Evolutionary conservation across 2,888 invertebrate genomes (phyloP), one percentile per base, ranked within the genome.

Genomic region (Liodrosophila aerea): DNA sequence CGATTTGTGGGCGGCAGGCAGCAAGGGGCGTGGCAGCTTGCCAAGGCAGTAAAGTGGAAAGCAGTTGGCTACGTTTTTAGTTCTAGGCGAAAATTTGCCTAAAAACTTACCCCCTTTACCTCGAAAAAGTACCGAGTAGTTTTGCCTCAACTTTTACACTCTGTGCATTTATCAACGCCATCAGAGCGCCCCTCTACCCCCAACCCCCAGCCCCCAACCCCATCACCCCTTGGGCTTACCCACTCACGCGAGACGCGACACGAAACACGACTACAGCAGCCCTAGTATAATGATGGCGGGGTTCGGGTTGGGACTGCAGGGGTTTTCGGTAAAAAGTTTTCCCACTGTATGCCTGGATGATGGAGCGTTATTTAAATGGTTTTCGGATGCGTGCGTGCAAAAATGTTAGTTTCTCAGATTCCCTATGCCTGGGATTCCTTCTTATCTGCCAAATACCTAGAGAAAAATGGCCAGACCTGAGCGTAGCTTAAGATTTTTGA

Each of bases 41-140:
- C 71, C 86, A 80, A 77, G 86, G n/a, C n/a, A n/a, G n/a, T n/a
- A 78, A 83, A 83, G 80, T 80, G 85, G 83, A 72, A 85, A 78
- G 76, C 61, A 78, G 78, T 85, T 85, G 80, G 80, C 69, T 64
- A 62, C 62, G 71, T 67, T 75, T 71, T 82, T 77, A 75, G 78
- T 83, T 78, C 69, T 66, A 70, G 68, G 76, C 76, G 74, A 84
- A 68, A 86, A 81, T 81, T 86, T 86, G 86, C 71, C 86, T 84
- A 86, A 81, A 86, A 86, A 81, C 22, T 22, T 22, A 22, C 22
- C 74, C 81, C 77, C 76, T 5, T 22, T 22, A 22, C 22, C 74
- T 76, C 77, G 65, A 51, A 73, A 85, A n/a, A n/a, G n/a, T n/a
- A n/a, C n/a, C n/a, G n/a, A 80, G 82, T 84, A 84, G 86, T 81